phyloP scores from a whole-genome alignment of 2,888 invertebrate genomes.

The Steromphala cineraria region DNA sequence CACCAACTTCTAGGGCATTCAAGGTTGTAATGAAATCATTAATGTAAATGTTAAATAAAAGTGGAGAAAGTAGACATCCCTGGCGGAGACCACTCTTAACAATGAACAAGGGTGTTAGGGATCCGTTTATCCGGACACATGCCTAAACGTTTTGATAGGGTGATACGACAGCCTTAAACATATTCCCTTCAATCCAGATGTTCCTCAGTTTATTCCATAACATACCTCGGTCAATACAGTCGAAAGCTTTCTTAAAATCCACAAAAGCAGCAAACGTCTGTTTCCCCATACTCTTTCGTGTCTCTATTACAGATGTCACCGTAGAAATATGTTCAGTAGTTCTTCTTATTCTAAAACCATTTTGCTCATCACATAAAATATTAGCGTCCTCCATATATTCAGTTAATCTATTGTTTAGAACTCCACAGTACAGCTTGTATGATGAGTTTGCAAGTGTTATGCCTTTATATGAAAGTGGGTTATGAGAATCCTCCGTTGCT shows the following conservation, averaged over 20 bases:
- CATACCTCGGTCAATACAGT: not conserved
- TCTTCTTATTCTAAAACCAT: not conserved
- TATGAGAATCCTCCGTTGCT: not conserved
- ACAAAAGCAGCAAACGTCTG: slow-evolving; percentile 24
- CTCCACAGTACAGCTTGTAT: too few relatives aligned
- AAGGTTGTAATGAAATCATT: slow-evolving; percentile 23
- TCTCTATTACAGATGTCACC: slow-evolving; percentile 7
- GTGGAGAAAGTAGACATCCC: slow-evolving; percentile 17
- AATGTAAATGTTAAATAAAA: slow-evolving; percentile 17
- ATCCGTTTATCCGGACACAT: not conserved
- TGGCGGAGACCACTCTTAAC: slow-evolving; percentile 20
- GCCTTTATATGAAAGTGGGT: too few relatives aligned
- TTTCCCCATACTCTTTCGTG: not conserved
- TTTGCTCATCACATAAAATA: not conserved
- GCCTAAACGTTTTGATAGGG: not conserved
- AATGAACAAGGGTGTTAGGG: slow-evolving; percentile 11
- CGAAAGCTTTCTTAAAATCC: slow-evolving; percentile 6
- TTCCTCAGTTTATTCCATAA: not conserved
- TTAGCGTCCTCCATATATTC: not conserved
- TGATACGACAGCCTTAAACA: slow-evolving; percentile 11
- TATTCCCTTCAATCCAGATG: not conserved
- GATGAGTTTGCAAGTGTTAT: too few relatives aligned
- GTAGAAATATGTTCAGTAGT: not conserved
- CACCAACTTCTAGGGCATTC: too few relatives aligned
- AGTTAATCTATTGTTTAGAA: too few relatives aligned